Percentiles rank a stretch among this genome's conserved stretches.
These are phyloP conservation scores for Erpetoichthys calabaricus DNA, from an alignment of 2,797 vertebrate species.

Conservation along the genomic window DNA sequence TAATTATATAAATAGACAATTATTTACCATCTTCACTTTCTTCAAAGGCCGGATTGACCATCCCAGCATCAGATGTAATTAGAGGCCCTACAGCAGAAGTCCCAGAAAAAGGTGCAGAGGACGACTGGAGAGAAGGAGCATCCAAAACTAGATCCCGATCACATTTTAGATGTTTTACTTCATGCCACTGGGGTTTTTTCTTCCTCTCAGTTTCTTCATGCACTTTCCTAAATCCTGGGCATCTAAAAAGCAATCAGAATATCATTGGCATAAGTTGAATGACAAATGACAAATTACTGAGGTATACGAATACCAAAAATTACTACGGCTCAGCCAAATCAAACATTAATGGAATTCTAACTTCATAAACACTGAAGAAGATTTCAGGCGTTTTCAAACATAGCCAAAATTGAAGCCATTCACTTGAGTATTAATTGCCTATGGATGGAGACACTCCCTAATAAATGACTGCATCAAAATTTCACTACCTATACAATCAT, in stretches of 20 bases:
- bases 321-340: too few species aligned
- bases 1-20: not conserved
- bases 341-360: too few species aligned
- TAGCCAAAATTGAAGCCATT: too few species aligned
- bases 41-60: constrained; percentile 79
- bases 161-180: constrained; percentile 49
- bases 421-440: too few species aligned
- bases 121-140: constrained; percentile 12
- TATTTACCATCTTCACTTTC: constrained; percentile 74
- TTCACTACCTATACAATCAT: too few species aligned
- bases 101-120: constrained; percentile 28
- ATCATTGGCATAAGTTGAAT: not conserved
- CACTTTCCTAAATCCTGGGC: constrained; percentile 66
- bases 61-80: constrained; percentile 61
- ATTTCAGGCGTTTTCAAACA: too few species aligned
- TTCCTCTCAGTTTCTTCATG: constrained; percentile 61
- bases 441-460: too few species aligned
- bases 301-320: not conserved
- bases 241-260: constrained; percentile 42
- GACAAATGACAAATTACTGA: not conserved
- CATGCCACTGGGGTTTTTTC: constrained; percentile 56
- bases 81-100: constrained; percentile 36
- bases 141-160: constrained; percentile 48
- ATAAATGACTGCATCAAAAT: too few species aligned
- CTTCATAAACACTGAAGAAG: too few species aligned